Percentiles rank a stretch among this genome's conserved stretches.
Conservation (phyloP, 2,888 invertebrate species). For the Leucania comma region DNA sequence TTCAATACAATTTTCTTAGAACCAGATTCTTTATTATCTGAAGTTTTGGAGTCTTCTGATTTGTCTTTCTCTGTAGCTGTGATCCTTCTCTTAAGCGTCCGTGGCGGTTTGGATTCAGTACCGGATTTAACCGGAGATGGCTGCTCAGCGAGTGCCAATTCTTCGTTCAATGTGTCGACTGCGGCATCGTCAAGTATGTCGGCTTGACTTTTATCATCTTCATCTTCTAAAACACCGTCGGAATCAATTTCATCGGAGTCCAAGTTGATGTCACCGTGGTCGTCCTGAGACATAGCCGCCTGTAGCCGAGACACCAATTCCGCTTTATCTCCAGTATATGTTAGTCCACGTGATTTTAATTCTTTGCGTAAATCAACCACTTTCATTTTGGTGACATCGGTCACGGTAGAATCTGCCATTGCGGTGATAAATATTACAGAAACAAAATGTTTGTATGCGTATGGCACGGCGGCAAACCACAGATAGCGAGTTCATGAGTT, state of each 20-base stretch:
- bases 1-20: slow-evolving; percentile 92
- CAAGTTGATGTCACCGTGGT: slow-evolving; percentile 81
- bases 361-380: slow-evolving; percentile 96
- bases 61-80: slow-evolving; percentile 74
- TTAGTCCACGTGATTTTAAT: slow-evolving; percentile 94
- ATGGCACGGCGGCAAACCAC: slow-evolving; percentile 28
- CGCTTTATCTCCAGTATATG: slow-evolving; percentile 94
- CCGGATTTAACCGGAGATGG: slow-evolving; percentile 69
- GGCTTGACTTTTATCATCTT: slow-evolving; percentile 88
- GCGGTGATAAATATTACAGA: slow-evolving; percentile 10
- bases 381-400: slow-evolving; percentile 90
- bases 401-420: slow-evolving; percentile 78
- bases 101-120: slow-evolving; percentile 74
- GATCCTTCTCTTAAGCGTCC: slow-evolving; percentile 82
- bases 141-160: slow-evolving; percentile 80
- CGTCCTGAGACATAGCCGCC: slow-evolving; percentile 87
- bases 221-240: slow-evolving; percentile 89
- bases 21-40: slow-evolving; percentile 82
- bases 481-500: not conserved
- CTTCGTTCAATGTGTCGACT: slow-evolving; percentile 84
- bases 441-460: slow-evolving; percentile 20
- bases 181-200: slow-evolving; percentile 84
- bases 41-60: slow-evolving; percentile 65
- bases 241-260: slow-evolving; percentile 90
- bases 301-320: slow-evolving; percentile 95